Evolutionary conservation across 2,113 vertebrate species (phyloP).

Genomic region (Phyllostomus hastatus): DNA sequence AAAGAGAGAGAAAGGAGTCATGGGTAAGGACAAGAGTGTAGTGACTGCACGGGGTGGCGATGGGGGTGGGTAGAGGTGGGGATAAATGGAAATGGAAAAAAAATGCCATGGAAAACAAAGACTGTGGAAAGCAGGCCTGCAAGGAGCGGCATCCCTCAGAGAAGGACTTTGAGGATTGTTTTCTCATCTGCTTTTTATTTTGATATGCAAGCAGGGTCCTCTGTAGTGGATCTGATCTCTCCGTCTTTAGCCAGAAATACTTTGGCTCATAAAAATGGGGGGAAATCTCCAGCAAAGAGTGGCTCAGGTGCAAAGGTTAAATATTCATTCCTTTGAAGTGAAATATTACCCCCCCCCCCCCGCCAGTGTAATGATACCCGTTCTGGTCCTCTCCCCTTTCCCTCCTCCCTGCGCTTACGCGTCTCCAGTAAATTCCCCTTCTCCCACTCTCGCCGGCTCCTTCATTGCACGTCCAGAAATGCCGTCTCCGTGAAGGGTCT

Average conservation of each 20-base stretch:
- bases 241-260: conserved; percentile 38
- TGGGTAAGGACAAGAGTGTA: too few relatives aligned
- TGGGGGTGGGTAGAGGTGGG: too few relatives aligned
- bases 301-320: conserved; percentile 39
- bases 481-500: background rate
- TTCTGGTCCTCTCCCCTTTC: background rate
- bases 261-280: conserved; percentile 53
- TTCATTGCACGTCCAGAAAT: background rate
- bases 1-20: too few relatives aligned
- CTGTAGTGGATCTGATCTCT: conserved; percentile 33
- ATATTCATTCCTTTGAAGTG: conserved; percentile 38
- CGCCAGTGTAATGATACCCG: background rate
- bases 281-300: background rate
- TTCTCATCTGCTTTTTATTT: conserved; percentile 64
- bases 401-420: background rate
- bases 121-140: background rate
- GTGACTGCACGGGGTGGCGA: too few relatives aligned
- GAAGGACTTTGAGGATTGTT: conserved; percentile 65
- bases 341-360: background rate
- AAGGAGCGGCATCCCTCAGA: background rate
- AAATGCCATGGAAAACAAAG: background rate
- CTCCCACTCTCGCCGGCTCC: background rate
- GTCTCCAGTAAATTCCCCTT: background rate
- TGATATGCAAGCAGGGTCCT: conserved; percentile 28
- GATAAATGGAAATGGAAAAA: too few relatives aligned